A percentile compares a stretch with the other conserved stretches of the same genome.
Conservation (phyloP, 2,888 invertebrate species). For the Gastrophysa polygoni region DNA sequence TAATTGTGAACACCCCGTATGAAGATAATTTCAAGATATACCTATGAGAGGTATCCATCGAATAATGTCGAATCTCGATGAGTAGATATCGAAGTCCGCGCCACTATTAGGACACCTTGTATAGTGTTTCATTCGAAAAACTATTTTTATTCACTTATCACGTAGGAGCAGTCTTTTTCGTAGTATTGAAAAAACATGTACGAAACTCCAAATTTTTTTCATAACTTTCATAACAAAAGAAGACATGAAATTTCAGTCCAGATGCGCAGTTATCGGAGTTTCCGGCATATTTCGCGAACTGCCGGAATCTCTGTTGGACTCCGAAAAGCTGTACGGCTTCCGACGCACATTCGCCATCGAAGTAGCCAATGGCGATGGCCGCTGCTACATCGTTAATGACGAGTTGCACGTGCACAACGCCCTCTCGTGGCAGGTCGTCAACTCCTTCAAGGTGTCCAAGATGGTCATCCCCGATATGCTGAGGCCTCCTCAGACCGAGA, state of each 20-base stretch:
- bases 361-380: conserved; percentile 59
- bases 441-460: conserved; percentile 45
- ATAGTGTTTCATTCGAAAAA: too few relatives aligned
- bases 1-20: too few relatives aligned
- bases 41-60: too few relatives aligned
- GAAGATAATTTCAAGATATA: too few relatives aligned
- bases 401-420: conserved; percentile 66
- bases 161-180: too few relatives aligned
- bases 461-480: conserved; percentile 29
- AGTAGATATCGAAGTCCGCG: too few relatives aligned
- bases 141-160: too few relatives aligned
- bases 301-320: conserved; percentile 52
- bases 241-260: conserved; percentile 38
- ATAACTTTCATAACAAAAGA: too few relatives aligned
- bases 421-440: conserved; percentile 41
- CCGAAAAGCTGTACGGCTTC: conserved; percentile 63
- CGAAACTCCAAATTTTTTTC: too few relatives aligned
- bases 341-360: conserved; percentile 64
- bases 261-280: conserved; percentile 64
- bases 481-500: conserved; percentile 39
- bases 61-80: too few relatives aligned
- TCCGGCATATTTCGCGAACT: conserved; percentile 71
- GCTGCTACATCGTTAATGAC: conserved; percentile 72
- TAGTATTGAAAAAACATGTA: too few relatives aligned
- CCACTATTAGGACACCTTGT: too few relatives aligned